Evolutionary conservation across 2,113 vertebrate species (phyloP), one percentile per base, ranked within the genome.

Genomic region (Siniperca knerii): DNA sequence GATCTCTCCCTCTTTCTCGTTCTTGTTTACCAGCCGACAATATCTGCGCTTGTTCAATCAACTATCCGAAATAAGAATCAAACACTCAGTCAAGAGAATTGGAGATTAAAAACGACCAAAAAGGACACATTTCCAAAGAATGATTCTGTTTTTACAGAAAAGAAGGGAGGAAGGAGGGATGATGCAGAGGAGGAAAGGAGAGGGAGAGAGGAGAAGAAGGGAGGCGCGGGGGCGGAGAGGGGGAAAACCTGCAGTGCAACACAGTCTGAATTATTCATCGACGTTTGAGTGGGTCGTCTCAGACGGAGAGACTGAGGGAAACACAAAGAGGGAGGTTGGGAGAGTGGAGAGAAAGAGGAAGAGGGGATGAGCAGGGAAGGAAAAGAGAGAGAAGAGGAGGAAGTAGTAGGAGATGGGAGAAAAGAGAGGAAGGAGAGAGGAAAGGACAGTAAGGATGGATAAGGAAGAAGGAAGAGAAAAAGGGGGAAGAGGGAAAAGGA

Each of bases 201-300:
- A 68, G 68, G 44, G 57, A 61, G 61, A 64, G 83, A 88, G 57
- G 87, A 72, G 40, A 77, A 48, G 40, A 86, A 81, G 92, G 91
- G 88, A 87, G 89, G 82, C 46, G 75, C 7, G 62, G 89, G 87
- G 85, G 85, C 65, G 87, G 86, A 85, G 92, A 85, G 40, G 68
- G 92, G 93, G 96, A 90, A 93, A 91, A 90, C 92, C 92, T 93
- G 90, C 95, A 96, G 93, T 95, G 94, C 89, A 92, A 96, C 89
- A 96, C 93, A 81, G 21, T 40, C 88, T 96, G 95, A 96, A 96
- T 97, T 95, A 96, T 97, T 96, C 93, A 96, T 96, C 79, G 46
- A 52, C 60, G 81, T 92, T 92, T 92, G 91, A 93, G 91, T 85
- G 89, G 82, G 89, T 81, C 71, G 52, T 73, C 71, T 78, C 82